These are phyloP conservation scores for Sisor rabdophorus DNA, from an alignment of 2,113 vertebrate genomes.

Conservation along the genomic window DNA sequence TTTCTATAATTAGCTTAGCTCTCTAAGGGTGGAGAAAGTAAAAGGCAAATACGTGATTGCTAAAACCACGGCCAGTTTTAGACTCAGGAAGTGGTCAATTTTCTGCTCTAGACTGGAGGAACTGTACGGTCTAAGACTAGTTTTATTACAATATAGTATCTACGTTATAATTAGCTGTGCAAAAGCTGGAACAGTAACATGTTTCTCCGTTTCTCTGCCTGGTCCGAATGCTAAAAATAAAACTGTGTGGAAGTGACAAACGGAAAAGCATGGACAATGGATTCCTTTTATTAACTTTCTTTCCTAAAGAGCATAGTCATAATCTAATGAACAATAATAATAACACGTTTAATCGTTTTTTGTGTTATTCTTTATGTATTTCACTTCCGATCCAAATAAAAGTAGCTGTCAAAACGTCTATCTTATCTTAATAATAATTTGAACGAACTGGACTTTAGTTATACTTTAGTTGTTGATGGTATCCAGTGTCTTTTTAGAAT, in stretches of 20 bases:
- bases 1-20: neutral
- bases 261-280: no score
- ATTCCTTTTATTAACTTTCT: no score
- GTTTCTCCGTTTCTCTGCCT: neutral
- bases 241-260: neutral
- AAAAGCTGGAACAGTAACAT: neutral
- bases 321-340: no score
- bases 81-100: conserved; percentile 22
- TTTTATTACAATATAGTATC: neutral
- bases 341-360: no score
- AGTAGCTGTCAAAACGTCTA: no score
- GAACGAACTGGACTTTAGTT: no score
- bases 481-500: no score
- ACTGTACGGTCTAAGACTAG: conserved; percentile 8
- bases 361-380: no score
- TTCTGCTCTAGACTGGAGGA: conserved; percentile 35
- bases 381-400: no score
- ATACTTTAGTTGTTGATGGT: no score
- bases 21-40: neutral
- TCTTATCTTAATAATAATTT: no score
- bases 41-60: conserved; percentile 18
- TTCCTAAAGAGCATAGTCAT: no score
- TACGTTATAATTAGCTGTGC: conserved; percentile 25
- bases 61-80: neutral
- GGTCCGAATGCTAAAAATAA: conserved; percentile 6